These are phyloP conservation scores for Philaethria dido DNA, from an alignment of 2,888 invertebrate species.

Conservation along the genomic window DNA sequence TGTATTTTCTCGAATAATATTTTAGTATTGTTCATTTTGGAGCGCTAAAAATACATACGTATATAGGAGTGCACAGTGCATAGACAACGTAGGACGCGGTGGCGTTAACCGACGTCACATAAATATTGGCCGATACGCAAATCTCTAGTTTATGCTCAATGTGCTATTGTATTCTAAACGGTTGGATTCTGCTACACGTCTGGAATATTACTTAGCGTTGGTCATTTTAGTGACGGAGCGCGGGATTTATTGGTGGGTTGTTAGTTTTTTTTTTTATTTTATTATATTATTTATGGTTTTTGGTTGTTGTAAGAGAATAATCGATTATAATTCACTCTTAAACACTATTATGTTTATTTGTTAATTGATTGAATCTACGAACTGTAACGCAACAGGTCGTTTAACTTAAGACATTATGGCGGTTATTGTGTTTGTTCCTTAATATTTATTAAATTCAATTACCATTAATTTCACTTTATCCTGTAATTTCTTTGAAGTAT, in stretches of 20 bases:
- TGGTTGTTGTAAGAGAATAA: background rate
- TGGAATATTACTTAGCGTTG: constrained; percentile 13
- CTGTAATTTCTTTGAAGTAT: background rate
- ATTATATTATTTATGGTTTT: background rate
- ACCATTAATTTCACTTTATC: background rate
- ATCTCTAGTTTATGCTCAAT: constrained; percentile 45
- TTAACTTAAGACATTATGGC: too few relatives aligned
- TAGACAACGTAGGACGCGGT: constrained; percentile 30
- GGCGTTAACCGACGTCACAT: constrained; percentile 31
- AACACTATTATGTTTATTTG: background rate
- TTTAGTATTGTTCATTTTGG: constrained; percentile 22
- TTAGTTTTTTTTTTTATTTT: background rate
- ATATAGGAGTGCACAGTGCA: constrained; percentile 4
- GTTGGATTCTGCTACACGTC: constrained; percentile 26
- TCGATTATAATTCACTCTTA: background rate
- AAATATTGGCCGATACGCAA: constrained; percentile 43
- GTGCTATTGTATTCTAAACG: constrained; percentile 46
- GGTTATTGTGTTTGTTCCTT: background rate
- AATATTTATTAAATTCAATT: background rate
- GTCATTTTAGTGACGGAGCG: constrained; percentile 12
- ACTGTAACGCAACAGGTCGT: background rate
- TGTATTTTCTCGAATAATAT: constrained; percentile 13
- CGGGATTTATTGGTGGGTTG: constrained; percentile 4
- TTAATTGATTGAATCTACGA: background rate
- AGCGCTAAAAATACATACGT: constrained; percentile 19